Conservation (phyloP, 2,113 vertebrate species). For the Perca schrenkii region DNA sequence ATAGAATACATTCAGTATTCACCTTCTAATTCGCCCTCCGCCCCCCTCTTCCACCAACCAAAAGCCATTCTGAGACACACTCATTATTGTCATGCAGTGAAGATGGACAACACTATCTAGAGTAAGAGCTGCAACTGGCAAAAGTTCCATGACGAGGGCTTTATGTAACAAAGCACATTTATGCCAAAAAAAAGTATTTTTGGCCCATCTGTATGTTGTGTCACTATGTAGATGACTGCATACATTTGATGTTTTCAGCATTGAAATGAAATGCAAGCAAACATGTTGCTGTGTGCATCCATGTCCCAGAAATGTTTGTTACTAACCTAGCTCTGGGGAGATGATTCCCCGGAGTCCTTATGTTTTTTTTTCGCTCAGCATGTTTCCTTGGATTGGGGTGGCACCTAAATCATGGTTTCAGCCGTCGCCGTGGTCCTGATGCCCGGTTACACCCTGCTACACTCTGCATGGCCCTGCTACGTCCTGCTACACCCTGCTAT, state of each 20-base stretch:
- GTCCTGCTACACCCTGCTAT: too few species aligned
- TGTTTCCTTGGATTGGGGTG: too few species aligned
- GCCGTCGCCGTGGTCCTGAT: too few species aligned
- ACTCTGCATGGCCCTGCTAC: too few species aligned
- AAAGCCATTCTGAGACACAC: conserved; percentile 1
- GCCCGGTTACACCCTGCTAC: too few species aligned
- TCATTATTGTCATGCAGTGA: conserved; percentile 23
- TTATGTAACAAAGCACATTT: conserved; percentile 21
- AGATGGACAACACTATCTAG: not conserved
- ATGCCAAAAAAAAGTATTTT: conserved; percentile 4
- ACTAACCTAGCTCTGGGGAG: too few species aligned
- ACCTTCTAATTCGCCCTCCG: not conserved
- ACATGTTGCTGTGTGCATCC: not conserved
- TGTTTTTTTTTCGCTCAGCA: too few species aligned
- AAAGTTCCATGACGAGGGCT: conserved; percentile 12
- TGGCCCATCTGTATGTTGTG: not conserved
- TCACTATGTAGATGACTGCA: not conserved
- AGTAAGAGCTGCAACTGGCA: conserved; percentile 11
- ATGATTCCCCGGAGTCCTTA: too few species aligned
- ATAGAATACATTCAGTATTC: conserved; percentile 14
- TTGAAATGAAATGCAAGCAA: not conserved
- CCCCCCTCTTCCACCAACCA: not conserved
- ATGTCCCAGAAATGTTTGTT: too few species aligned
- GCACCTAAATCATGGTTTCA: too few species aligned
- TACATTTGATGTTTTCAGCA: not conserved